Base-by-base conservation (phyloP, 2,797 vertebrate species). In the Sylvilagus floridanus region DNA sequence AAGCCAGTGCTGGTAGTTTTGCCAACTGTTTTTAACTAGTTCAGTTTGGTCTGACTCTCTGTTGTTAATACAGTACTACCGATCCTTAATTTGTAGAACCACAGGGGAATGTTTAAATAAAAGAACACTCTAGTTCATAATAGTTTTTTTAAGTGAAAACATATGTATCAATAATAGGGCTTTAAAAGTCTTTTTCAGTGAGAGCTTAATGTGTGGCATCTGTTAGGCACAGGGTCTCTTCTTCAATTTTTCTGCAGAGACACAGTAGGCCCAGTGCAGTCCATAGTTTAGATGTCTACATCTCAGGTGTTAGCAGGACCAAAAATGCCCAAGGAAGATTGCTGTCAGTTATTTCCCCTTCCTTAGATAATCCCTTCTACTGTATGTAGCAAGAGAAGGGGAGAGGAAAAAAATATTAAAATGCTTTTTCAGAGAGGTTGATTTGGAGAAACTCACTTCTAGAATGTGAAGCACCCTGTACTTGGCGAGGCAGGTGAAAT, bases 41-140 rank as follows among this genome's bases (percentile, higher is more conserved):
- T 93, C 60, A 63, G 22, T 78, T 89, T 17, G 2, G 68, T 72
- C 88, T 81, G 26, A 50, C 63, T 94, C 66, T 96, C 63, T 8
- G 79, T 71, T 82, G 91, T 96, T 97, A 97, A 97, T 92, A 63
- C 7, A 35, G 72, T 76, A 97, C 95, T 96, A 95, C 96, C 12
- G 62, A 87, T 86, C 72, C 95, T 93, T 97, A 96, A 97, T 96
- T 96, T 60, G 16, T 57, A 90, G 96, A 96, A 96, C 96, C 97
- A 96, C 96, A 94, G 86, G 96, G 96, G 97, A 96, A 96, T 96
- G 81, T 96, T 97, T 97, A 97, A 97, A 96, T 97, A 95, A 97
- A 97, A 96, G 94, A 96, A 93, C 95, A 96, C 95, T 96, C 30
- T 37, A 95, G 95, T 97, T 96, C 96, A 96, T 96, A 96, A 93